Base-by-base conservation (phyloP, 1,140 invertebrate genomes). In the Harpegnathos saltator region DNA sequence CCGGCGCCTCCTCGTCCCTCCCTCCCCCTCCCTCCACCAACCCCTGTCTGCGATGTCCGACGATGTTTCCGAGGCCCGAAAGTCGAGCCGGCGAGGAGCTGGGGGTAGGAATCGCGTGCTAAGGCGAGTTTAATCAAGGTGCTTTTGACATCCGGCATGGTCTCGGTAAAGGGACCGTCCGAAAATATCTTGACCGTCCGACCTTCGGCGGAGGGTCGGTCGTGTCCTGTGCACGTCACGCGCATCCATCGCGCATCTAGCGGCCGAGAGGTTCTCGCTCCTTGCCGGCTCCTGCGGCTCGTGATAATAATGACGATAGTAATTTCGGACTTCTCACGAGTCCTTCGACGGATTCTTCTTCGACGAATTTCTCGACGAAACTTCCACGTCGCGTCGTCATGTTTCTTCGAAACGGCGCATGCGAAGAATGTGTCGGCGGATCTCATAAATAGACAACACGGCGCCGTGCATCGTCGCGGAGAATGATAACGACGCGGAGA, bases 91-190 rank as follows among this genome's bases (percentile, higher is more conserved):
- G 38, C 0, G 38, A 44, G 38, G 38, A 11, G n/a, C n/a, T n/a
- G n/a, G 7, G 38, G 9, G 38, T 4, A 9, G 38, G 58, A 58
- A 81, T 89, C 69, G 74, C 86, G 85, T 87, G 88, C 80, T 71
- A 88, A 65, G 65, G 38, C 74, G 83, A 54, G 74, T 85, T 89
- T 89, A 90, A 91, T 91, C 89, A 89, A 90, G 89, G 59, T 65
- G 84, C 83, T 84, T 90, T 83, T 88, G 86, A 89, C 86, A 73
- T 87, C 56, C 66, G 7, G 56, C n/a, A 69, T 83, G 63, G 63
- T 85, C 17, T 17, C 69, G 83, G 73, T 83, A 88, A 87, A 85
- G 56, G 68, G 38, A 74, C 19, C 44, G 54, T 33, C 11, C 19
- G 44, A 86, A 89, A 84, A 72, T 86, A 86, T 85, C 63, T 83